Percentiles rank a stretch among this genome's conserved stretches.
Evolutionary conservation across 1,140 invertebrate genomes (phyloP).

Genomic region (Megalonaias nervosa): DNA sequence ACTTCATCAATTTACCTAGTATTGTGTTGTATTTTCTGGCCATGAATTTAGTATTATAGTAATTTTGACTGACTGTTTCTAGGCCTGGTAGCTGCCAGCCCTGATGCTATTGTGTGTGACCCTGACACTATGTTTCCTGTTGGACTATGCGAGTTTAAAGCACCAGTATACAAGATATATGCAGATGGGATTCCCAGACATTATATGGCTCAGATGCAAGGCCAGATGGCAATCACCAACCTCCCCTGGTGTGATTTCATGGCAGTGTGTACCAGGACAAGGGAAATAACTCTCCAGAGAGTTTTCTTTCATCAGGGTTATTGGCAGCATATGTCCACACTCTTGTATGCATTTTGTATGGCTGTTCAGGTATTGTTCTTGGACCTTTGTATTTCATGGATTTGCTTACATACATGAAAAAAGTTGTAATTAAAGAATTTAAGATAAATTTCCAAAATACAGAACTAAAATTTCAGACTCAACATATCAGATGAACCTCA

Average conservation of each 20-base stretch:
- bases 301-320: conserved; percentile 51
- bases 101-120: conserved; percentile 55
- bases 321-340: conserved; percentile 31
- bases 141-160: conserved; percentile 62
- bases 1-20: too few species aligned
- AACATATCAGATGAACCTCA: too few species aligned
- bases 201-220: conserved; percentile 64
- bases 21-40: too few species aligned
- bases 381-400: too few species aligned
- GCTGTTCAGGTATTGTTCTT: too few species aligned
- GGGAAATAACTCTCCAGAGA: conserved; percentile 51
- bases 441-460: too few species aligned
- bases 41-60: too few species aligned
- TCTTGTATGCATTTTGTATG: too few species aligned
- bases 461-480: too few species aligned
- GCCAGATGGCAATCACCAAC: conserved; percentile 55
- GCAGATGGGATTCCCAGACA: conserved; percentile 48
- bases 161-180: conserved; percentile 51
- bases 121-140: conserved; percentile 19
- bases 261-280: conserved; percentile 54
- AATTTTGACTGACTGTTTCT: neutral
- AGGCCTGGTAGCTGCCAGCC: conserved; percentile 49
- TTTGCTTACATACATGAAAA: too few species aligned
- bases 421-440: too few species aligned
- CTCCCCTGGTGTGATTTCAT: conserved; percentile 61